Evolutionary conservation across 1,140 invertebrate genomes (phyloP).

Genomic region (Harpegnathos saltator): DNA sequence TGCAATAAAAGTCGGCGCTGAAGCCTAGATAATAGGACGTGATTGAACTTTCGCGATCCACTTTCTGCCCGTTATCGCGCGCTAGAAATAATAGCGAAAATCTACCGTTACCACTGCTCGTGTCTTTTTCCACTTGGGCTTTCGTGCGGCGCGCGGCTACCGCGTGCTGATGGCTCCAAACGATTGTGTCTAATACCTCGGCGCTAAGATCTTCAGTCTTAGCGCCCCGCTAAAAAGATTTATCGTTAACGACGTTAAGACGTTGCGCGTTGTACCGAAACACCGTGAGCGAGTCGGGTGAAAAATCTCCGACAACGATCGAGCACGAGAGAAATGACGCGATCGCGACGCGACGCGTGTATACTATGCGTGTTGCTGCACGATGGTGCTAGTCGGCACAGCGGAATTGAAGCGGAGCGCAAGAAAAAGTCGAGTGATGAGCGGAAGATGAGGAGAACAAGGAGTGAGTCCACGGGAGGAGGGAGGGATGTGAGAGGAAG

Average conservation of each 20-base stretch:
- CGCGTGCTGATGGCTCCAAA: not conserved
- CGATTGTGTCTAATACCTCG: not conserved
- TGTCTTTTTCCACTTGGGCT: constrained; percentile 11
- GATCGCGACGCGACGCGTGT: constrained; percentile 2
- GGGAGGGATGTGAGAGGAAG: constrained; percentile 46
- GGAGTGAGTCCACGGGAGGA: constrained; percentile 11
- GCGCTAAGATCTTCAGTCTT: not conserved
- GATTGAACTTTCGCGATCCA: constrained; percentile 11
- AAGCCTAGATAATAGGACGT: constrained; percentile 22
- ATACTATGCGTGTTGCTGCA: not conserved
- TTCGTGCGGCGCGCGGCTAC: no score
- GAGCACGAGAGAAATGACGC: constrained; percentile 12
- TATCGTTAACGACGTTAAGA: constrained; percentile 32
- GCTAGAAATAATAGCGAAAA: constrained; percentile 14
- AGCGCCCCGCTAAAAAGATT: not conserved
- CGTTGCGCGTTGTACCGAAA: constrained; percentile 9
- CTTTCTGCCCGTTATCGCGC: constrained; percentile 16
- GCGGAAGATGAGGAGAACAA: not conserved
- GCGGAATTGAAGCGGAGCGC: constrained; percentile 11
- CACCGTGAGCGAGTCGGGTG: not conserved
- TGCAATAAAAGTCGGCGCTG: constrained; percentile 3
- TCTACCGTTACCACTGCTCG: not conserved
- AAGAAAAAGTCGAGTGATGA: constrained; percentile 14
- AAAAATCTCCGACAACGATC: constrained; percentile 16
- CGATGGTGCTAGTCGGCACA: not conserved